Evolutionary conservation across 2,888 invertebrate species (phyloP).

Genomic region (Zele albiditarsus): DNA sequence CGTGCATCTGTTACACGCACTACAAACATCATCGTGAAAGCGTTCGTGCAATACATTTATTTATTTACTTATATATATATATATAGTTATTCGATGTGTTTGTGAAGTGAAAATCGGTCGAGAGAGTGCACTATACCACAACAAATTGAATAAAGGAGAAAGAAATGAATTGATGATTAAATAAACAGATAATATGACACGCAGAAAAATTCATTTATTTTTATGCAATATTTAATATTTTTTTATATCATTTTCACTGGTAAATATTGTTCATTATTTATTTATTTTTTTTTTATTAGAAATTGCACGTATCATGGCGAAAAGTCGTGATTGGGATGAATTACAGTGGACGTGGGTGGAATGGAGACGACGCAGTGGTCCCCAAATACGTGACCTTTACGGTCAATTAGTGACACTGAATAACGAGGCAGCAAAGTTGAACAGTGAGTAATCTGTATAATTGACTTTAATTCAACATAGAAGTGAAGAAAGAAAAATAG

Average conservation of each 20-base stretch:
- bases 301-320: conserved; percentile 81
- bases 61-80: conserved; percentile 16
- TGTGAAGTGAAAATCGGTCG: conserved; percentile 47
- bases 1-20: background rate
- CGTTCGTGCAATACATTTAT: conserved; percentile 33
- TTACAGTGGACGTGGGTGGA: conserved; percentile 91
- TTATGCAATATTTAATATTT: background rate
- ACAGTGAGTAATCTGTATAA: conserved; percentile 78
- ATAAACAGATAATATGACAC: background rate
- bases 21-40: conserved; percentile 44
- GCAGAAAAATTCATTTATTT: background rate
- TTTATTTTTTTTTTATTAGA: conserved; percentile 65
- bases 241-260: background rate
- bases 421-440: conserved; percentile 85
- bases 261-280: background rate
- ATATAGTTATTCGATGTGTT: conserved; percentile 16
- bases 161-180: background rate
- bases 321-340: conserved; percentile 90
- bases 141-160: conserved; percentile 13
- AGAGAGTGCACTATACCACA: conserved; percentile 22
- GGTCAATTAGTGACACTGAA: conserved; percentile 86
- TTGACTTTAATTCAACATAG: background rate
- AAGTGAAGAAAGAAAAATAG: background rate
- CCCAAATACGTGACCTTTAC: conserved; percentile 84
- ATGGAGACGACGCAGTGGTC: conserved; percentile 90